Conservation (phyloP, 2,113 vertebrate species). For the Bambusicola thoracicus region DNA sequence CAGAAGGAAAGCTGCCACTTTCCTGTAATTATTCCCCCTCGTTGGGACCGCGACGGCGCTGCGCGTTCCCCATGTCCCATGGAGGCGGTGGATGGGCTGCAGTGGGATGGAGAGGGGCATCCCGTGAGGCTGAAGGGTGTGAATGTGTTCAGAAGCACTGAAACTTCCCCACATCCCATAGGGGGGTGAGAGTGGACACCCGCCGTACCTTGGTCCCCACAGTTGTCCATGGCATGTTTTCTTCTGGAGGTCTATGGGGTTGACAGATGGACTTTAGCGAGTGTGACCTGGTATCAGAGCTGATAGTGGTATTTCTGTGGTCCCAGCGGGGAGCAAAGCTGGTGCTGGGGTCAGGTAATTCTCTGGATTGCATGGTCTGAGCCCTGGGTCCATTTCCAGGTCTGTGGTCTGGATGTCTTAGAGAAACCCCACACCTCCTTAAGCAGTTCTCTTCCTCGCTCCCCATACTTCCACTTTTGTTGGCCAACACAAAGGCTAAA, state of each 20-base stretch:
- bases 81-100: not conserved
- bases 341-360: not conserved
- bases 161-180: fast-evolving
- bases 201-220: fast-evolving
- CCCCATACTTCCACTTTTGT: not conserved
- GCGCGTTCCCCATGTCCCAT: not conserved
- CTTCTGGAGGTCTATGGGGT: not conserved
- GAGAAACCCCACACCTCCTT: not conserved
- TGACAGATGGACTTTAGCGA: not conserved
- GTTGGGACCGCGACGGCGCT: not conserved
- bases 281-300: fast-evolving
- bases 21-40: conserved; percentile 49
- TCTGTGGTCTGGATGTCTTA: not conserved
- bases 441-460: not conserved
- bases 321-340: not conserved
- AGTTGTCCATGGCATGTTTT: not conserved
- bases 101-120: not conserved
- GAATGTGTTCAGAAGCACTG: not conserved
- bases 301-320: fast-evolving
- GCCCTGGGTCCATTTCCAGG: not conserved
- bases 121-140: not conserved
- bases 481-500: not conserved
- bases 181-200: fast-evolving
- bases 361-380: not conserved
- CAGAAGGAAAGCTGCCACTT: conserved; percentile 66